Base-by-base conservation (phyloP, 2,797 vertebrate species). In the Eulemur mongoz region DNA sequence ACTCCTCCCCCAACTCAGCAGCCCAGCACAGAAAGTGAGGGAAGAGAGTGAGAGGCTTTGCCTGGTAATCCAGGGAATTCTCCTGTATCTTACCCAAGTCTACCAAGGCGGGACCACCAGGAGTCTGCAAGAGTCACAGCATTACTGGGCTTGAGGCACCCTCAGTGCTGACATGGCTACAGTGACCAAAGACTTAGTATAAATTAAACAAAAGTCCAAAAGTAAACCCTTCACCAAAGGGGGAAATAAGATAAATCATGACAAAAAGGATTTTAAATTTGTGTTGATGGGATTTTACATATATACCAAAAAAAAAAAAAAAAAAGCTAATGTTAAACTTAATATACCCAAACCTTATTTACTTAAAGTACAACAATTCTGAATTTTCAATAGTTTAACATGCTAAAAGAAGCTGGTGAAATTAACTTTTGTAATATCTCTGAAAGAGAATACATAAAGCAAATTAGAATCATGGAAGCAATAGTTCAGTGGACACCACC, bases 261-360 rank as follows among this genome's bases (percentile, higher is more conserved):
- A 50, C n/a, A 88, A 27, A 48, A 72, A 83, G 25, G 57, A 87
- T 89, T 95, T 95, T 89, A 75, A 80, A 83, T 92, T 65, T 94
- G 22, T 59, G 65, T 27, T 12, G 25, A 75, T 25, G 80, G 76
- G 32, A 35, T 79, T 95, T 27, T 78, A 61, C 52, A 72, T 12
- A 7, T 59, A 13, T 90, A 32, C 23, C 40, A 38, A 83, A 50
- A 85, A 61, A 61, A 59, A 27, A 27, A 59, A 59, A 59, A 61
- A 61, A 65, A 61, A 48, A 1, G 5, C 82, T 61, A 63, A 48
- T 83, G 67, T 87, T 76, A 40, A 94, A 89, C 18, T 6, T 27
- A 54, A 25, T 79, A 63, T 50, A 38, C n/a, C 7, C 9, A 92
- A 88, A 82, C 25, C 45, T 88, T 40, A 95, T 92, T 93, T 88